These are phyloP conservation scores for Ibidorhyncha struthersii DNA, from an alignment of 2,113 vertebrate species.

Conservation along the genomic window DNA sequence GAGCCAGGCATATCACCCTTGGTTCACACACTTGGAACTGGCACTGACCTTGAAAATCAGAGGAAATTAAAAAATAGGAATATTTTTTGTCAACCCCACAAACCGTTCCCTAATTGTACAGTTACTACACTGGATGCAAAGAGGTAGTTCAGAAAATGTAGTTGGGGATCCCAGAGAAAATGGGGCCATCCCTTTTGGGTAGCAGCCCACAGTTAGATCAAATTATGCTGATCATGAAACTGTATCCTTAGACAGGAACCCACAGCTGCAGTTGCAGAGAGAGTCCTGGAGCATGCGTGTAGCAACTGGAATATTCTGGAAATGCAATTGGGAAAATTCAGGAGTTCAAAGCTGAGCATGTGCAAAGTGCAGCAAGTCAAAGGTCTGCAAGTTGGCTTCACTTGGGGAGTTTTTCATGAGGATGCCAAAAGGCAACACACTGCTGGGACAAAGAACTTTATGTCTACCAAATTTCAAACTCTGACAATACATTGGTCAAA, in stretches of 20 bases:
- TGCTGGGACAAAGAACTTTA: neutral
- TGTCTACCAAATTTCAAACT: neutral
- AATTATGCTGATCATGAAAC: constrained; percentile 65
- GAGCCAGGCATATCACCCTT: neutral
- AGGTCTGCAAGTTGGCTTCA: neutral
- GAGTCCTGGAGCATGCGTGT: neutral
- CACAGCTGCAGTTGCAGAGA: constrained; percentile 47
- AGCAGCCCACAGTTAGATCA: constrained; percentile 51
- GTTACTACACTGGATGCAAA: neutral
- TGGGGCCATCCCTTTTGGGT: constrained; percentile 25
- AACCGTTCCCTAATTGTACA: neutral
- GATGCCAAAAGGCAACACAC: neutral
- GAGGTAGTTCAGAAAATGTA: neutral
- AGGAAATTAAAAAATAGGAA: neutral
- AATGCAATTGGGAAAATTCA: constrained; percentile 12
- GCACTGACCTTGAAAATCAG: neutral
- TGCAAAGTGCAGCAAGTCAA: neutral
- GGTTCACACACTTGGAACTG: neutral
- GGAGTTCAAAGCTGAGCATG: constrained; percentile 3
- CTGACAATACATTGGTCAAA: neutral
- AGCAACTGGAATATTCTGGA: constrained; percentile 50
- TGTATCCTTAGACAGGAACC: constrained; percentile 51
- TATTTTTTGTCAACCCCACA: neutral
- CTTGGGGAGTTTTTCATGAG: neutral
- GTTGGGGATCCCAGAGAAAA: constrained; percentile 27